Conservation (phyloP, 2,888 invertebrate species). For the Chirona hameri region DNA sequence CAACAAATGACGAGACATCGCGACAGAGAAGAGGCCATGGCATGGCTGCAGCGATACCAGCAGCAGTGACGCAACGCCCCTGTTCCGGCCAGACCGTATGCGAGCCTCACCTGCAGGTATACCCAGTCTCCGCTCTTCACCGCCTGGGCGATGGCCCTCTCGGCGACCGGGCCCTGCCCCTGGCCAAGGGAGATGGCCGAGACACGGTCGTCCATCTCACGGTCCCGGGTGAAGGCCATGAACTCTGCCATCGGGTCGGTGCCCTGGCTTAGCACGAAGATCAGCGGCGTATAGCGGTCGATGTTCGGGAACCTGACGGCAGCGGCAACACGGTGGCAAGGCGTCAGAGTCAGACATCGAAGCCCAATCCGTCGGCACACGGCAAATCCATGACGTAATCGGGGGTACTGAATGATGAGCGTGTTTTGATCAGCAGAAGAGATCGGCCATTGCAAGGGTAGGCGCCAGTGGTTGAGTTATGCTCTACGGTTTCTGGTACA, state of each 20-base stretch:
- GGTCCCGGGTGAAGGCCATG: slow-evolving; percentile 51
- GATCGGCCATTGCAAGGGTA: no score
- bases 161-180: slow-evolving; percentile 82
- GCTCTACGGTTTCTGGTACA: no score
- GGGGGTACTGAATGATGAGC: no score
- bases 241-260: slow-evolving; percentile 51
- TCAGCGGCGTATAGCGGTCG: slow-evolving; percentile 49
- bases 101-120: slow-evolving; percentile 56
- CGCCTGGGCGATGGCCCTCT: slow-evolving; percentile 67
- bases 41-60: no score
- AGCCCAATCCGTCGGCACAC: no score
- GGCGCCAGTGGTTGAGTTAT: no score
- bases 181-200: slow-evolving; percentile 82
- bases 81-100: no score
- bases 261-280: slow-evolving; percentile 50
- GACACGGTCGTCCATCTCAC: slow-evolving; percentile 53
- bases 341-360: slow-evolving; percentile 42
- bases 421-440: no score
- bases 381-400: no score
- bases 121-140: slow-evolving; percentile 80
- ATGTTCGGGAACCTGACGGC: slow-evolving; percentile 51
- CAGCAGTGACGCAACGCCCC: no score
- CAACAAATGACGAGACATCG: no score
- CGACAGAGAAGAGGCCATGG: no score
- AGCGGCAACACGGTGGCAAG: slow-evolving; percentile 41